Base-by-base conservation (phyloP, 2,113 vertebrate genomes). In the Melanerpes aurifrons region DNA sequence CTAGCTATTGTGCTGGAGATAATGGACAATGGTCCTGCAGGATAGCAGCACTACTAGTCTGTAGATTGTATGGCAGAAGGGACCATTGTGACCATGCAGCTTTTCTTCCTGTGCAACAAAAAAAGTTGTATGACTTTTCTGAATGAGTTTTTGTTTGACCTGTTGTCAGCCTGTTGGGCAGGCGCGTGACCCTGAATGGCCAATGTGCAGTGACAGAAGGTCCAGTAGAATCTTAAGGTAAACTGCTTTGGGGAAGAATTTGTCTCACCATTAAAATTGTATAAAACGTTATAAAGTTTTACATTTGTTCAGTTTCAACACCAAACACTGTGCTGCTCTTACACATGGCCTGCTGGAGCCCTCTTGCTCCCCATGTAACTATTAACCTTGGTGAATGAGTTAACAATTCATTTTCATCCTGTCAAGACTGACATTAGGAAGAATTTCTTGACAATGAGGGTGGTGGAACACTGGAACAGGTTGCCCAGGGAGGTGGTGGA, bases 61-160 rank as follows among this genome's bases (percentile, higher is more conserved):
- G 1, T 8, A 77, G 79, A 73, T 83, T 0, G 0, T 40, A 62
- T 7, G 32, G 68, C 64, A 93, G 77, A 93, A 88, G 37, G 69
- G 58, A 92, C 31, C 66, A 50, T 29, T 90, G 77, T 81, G 57
- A 81, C 50, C 50, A n/a, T 2, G 29, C 24, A 71, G 88, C 76
- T 93, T 91, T 83, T 88, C 83, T 45, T 86, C 73, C 90, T 66
- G 32, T 32, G 77, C 58, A 92, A 92, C 48, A 94, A 90, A 74
- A 90, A 53, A 24, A 56, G 43, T 80, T 57, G 32, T 22, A 69
- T 0, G 9, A 37, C 22, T 75, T 72, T 29, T n/a, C 80, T 54
- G 66, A 89, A 90, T 54, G 13, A 86, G 54, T 75, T 75, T 20
- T 28, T 94, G 80, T 84, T 58, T 61, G 72, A 88, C 54, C 13